Evolutionary conservation across 2,797 vertebrate genomes (phyloP), one percentile per base, ranked within the genome.

Genomic region (Pipistrellus pipistrellus): DNA sequence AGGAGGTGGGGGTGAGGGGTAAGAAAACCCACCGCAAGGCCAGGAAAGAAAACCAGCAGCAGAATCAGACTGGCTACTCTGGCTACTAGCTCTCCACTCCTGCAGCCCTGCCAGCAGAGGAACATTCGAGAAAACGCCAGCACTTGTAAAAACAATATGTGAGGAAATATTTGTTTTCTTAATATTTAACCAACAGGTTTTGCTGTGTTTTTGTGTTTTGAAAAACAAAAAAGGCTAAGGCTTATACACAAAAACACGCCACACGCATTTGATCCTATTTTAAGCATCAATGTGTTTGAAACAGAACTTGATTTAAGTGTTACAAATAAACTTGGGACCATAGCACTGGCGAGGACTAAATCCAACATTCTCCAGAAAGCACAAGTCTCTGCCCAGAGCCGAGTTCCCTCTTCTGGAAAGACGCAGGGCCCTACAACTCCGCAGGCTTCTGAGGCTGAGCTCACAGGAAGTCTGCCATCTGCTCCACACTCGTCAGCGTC

Each of bases 111-210:
- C 91, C 95, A 94, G 77, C 2, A 80, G 2, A 93, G 73, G n/a
- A 57, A 91, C 89, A 83, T 88, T 85, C 68, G 11, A 88, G 81
- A 90, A 95, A 93, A 93, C 48, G 95, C 93, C 89, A 95, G 93
- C 87, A 84, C 77, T 95, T 88, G 82, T 91, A 83, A 38, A 94
- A 95, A 97, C 94, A 94, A 77, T 92, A 93, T 95, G 95, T 64
- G 91, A 95, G 38, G 59, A 92, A 93, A 91, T 94, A 83, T 44
- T 68, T 96, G 94, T 95, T 95, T 96, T 81, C 96, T 95, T 96
- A 93, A 92, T 96, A 93, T 94, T 97, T 92, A 97, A 95, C 97
- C 91, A 97, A 96, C 91, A 97, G 84, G 93, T 85, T 97, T 92
- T 95, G 82, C 92, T 96, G 80, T 87, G 89, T 94, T 95, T 90